These are phyloP conservation scores for Aphidius ervi DNA, from an alignment of 1,140 invertebrate genomes.

Conservation along the genomic window DNA sequence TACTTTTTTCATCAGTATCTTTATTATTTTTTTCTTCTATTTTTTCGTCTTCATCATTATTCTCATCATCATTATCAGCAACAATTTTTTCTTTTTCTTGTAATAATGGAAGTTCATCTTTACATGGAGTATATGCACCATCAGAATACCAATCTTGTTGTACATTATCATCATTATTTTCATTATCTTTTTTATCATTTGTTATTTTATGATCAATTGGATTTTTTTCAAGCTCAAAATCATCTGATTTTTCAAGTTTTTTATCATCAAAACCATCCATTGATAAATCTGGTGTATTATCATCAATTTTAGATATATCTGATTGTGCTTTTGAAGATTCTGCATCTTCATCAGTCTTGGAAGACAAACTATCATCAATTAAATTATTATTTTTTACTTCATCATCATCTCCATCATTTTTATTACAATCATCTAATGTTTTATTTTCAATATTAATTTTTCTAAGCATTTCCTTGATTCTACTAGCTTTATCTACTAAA, in stretches of 20 bases:
- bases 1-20: conserved; percentile 5
- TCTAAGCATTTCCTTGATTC: too few relatives aligned
- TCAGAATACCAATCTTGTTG: conserved; percentile 42
- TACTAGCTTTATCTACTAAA: too few relatives aligned
- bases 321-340: background rate
- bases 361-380: too few relatives aligned
- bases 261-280: background rate
- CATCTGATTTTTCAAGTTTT: conserved; percentile 2
- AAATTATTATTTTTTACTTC: too few relatives aligned
- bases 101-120: conserved; percentile 43
- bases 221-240: conserved; percentile 11
- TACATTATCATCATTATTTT: conserved; percentile 4
- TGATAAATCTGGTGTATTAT: background rate
- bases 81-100: conserved; percentile 24
- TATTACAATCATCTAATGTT: too few relatives aligned
- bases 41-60: too few relatives aligned
- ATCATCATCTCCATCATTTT: too few relatives aligned
- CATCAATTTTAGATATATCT: background rate
- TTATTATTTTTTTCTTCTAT: background rate
- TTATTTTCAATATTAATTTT: too few relatives aligned
- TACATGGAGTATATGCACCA: conserved; percentile 48
- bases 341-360: too few relatives aligned
- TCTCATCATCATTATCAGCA: too few relatives aligned
- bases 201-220: background rate
- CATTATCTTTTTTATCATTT: conserved; percentile 4